Evolutionary conservation across 2,888 invertebrate species (phyloP), one percentile per base, ranked within the genome.

Genomic region (Brachypalpus laphriformis): DNA sequence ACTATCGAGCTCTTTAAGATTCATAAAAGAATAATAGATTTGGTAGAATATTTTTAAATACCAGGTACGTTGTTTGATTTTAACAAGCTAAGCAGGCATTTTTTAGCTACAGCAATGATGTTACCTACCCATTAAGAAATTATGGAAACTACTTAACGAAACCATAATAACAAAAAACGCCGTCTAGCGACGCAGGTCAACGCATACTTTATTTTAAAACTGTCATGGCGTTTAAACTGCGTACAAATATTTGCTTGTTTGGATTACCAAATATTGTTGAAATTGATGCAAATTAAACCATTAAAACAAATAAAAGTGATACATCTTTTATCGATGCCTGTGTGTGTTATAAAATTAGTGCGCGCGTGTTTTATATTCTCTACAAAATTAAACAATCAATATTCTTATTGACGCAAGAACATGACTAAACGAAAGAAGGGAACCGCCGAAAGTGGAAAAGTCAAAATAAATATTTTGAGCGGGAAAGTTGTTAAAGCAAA

Each of bases 391-490:
- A n/a, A 25, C n/a, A 49, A 37, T 51, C 25, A 8, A 66, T 59
- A 57, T 22, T 14, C 11, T 20, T 22, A 34, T 22, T 20, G n/a
- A 34, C 7, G 20, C 1, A 2, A 42, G 4, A 74, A 68, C 22
- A 81, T 81, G 80, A 6, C 54, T 2, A 80, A 68, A 80, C 40
- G 16, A 28, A 81, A 40, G 22, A 75, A 56, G 42, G 40, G 28
- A 11, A 11, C 31, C 22, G 14, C 9, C 1, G 37, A 18, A 20
- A 14, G 9, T 4, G 8, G 3, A 28, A 66, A 45, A 31, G 25
- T 20, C 14, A 65, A 49, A 18, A 18, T 1, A 1, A 68, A 63
- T 42, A 4, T 42, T 0, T 25, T 25, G 7, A 22, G 7, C 54
- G 71, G 65, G 8, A 76, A 51, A 42, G n/a, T 76, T 18, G 37